These are phyloP conservation scores for Axea sp. DNA, from an alignment of 2,888 invertebrate species.

Conservation along the genomic window DNA sequence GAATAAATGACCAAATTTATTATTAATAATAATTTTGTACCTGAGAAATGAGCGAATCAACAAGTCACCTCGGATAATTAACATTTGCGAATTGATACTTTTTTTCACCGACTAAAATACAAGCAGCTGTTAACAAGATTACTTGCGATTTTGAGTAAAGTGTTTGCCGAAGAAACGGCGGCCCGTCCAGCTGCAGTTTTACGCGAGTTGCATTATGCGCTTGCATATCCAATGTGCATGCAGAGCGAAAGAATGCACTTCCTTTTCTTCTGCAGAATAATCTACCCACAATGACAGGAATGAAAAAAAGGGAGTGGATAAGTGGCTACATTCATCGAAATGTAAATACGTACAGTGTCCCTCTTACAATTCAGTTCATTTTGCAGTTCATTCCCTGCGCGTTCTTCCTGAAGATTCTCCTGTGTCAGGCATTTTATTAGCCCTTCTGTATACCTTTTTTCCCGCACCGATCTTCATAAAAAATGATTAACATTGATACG, in stretches of 20 bases:
- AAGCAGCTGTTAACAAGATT: neutral
- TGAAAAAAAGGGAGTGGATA: conserved; percentile 63
- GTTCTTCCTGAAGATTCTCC: conserved; percentile 13
- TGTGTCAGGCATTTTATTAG: conserved; percentile 46
- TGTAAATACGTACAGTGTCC: conserved; percentile 57
- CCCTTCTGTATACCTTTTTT: conserved; percentile 22
- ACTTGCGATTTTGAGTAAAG: neutral
- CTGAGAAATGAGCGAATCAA: too few relatives aligned
- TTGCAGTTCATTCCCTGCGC: conserved; percentile 35
- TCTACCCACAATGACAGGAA: conserved; percentile 65
- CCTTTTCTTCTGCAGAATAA: conserved; percentile 60
- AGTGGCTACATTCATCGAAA: conserved; percentile 60
- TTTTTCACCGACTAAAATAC: too few relatives aligned
- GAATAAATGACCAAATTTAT: too few relatives aligned
- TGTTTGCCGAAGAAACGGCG: conserved; percentile 21
- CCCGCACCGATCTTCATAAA: conserved; percentile 2
- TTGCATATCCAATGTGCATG: conserved; percentile 32
- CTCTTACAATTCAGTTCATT: conserved; percentile 54
- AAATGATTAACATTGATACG: too few relatives aligned
- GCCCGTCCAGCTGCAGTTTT: conserved; percentile 23
- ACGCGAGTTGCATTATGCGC: conserved; percentile 16
- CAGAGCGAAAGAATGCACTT: conserved; percentile 39
- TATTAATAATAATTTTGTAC: too few relatives aligned
- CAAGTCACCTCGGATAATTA: too few relatives aligned
- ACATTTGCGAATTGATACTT: too few relatives aligned